A percentile compares a stretch with the other conserved stretches of the same genome.
phyloP scores from a whole-genome alignment of 2,113 vertebrate genomes.

The Indicator indicator region DNA sequence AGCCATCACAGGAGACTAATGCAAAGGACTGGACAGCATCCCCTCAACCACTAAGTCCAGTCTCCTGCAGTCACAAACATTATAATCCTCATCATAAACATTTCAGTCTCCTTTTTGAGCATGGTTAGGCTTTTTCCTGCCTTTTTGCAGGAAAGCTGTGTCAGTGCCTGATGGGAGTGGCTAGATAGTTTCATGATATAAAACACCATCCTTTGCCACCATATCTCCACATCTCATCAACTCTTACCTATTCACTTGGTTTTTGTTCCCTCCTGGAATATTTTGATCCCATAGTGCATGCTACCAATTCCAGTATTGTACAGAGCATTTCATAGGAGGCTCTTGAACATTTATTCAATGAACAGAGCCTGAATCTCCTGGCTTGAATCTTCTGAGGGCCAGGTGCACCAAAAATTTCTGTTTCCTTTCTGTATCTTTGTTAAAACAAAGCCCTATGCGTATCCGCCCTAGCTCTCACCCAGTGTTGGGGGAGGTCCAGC shows the following conservation, averaged over 20 bases:
- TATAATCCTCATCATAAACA: not conserved
- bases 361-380: not conserved
- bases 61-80: not conserved
- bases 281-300: not conserved
- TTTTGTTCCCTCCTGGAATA: not conserved
- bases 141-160: not conserved
- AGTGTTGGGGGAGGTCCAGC: accelerated
- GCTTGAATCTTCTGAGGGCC: not conserved
- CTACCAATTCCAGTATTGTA: not conserved
- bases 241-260: not conserved
- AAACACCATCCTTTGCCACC: not conserved
- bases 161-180: not conserved
- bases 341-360: not conserved
- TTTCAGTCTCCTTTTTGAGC: not conserved
- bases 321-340: not conserved
- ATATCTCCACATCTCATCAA: not conserved
- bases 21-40: not conserved
- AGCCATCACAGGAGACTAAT: not conserved
- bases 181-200: not conserved
- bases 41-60: not conserved
- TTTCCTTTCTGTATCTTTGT: not conserved
- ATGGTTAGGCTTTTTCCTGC: not conserved
- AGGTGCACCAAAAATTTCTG: not conserved
- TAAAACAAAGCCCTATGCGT: not conserved
- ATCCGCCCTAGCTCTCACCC: not conserved